phyloP scores from a whole-genome alignment of 1,140 invertebrate species.

The Caenorhabditis latens region DNA sequence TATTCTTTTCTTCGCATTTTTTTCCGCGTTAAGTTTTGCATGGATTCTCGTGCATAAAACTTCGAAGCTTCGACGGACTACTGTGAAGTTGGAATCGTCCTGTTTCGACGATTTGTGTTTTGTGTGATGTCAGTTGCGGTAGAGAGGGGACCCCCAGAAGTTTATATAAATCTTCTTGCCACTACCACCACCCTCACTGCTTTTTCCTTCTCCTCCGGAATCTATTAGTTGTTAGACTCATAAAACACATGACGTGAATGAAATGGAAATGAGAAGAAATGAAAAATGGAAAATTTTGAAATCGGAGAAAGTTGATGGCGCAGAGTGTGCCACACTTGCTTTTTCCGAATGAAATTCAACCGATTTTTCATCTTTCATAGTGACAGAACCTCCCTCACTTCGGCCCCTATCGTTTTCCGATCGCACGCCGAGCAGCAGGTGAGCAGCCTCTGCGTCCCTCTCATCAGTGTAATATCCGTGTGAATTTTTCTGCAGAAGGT shows the following conservation, averaged over 20 bases:
- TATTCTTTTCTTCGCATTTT: not conserved
- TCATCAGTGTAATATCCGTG: slow-evolving; percentile 41
- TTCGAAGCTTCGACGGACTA: no score
- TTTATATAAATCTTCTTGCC: slow-evolving; percentile 40
- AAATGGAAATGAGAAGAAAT: slow-evolving; percentile 49
- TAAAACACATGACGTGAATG: slow-evolving; percentile 53
- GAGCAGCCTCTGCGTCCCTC: not conserved
- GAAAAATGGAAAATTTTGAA: slow-evolving; percentile 45
- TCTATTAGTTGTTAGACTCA: slow-evolving; percentile 49
- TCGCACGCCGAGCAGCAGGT: slow-evolving; percentile 41
- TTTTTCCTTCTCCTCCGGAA: not conserved
- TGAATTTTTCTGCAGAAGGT: slow-evolving; percentile 54
- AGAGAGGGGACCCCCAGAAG: not conserved
- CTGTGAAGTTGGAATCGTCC: no score
- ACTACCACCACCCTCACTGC: not conserved
- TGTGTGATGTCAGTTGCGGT: slow-evolving; percentile 38
- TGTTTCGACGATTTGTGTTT: not conserved
- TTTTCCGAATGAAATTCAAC: slow-evolving; percentile 26
- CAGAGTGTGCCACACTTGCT: not conserved
- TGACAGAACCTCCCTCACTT: slow-evolving; percentile 22
- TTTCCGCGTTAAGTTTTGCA: not conserved
- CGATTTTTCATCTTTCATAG: slow-evolving; percentile 45
- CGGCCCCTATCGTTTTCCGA: slow-evolving; percentile 31
- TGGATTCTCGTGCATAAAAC: not conserved
- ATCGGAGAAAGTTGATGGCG: slow-evolving; percentile 40